These are phyloP conservation scores for Chymomyza procnemis DNA, from an alignment of 2,888 invertebrate genomes.

Conservation along the genomic window DNA sequence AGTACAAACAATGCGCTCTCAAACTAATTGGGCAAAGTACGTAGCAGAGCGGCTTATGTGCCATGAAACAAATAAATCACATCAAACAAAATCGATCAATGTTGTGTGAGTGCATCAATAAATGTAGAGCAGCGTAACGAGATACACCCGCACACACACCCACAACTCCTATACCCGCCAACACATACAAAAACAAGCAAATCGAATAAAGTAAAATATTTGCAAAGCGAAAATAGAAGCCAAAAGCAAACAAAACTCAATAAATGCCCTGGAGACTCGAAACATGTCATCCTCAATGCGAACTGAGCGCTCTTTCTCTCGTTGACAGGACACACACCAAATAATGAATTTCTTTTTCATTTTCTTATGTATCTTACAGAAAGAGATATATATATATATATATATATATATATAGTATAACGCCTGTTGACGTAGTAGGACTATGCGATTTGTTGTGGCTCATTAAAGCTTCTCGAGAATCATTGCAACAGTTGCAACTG, in stretches of 20 bases:
- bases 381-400: slow-evolving; percentile 46
- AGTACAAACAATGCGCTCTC: slow-evolving; percentile 28
- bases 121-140: slow-evolving; percentile 24
- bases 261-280: slow-evolving; percentile 15
- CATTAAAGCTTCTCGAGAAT: slow-evolving; percentile 49
- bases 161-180: slow-evolving; percentile 12
- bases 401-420: slow-evolving; percentile 39
- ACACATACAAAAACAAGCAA: slow-evolving; percentile 36
- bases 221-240: slow-evolving; percentile 47
- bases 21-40: slow-evolving; percentile 54
- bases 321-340: background rate
- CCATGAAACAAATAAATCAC: background rate
- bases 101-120: slow-evolving; percentile 61
- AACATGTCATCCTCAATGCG: background rate
- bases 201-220: slow-evolving; percentile 64
- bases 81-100: slow-evolving; percentile 49
- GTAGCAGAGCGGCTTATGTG: slow-evolving; percentile 11
- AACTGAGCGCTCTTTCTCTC: background rate
- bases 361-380: slow-evolving; percentile 30
- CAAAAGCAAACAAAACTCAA: slow-evolving; percentile 42
- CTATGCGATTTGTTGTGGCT: slow-evolving; percentile 66
- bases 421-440: slow-evolving; percentile 57
- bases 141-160: background rate
- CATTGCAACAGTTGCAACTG: slow-evolving; percentile 30
- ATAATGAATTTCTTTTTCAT: slow-evolving; percentile 13